Evolutionary conservation across 1,140 invertebrate species (phyloP), one percentile per base, ranked within the genome.

Genomic region (Eumaeus atala): DNA sequence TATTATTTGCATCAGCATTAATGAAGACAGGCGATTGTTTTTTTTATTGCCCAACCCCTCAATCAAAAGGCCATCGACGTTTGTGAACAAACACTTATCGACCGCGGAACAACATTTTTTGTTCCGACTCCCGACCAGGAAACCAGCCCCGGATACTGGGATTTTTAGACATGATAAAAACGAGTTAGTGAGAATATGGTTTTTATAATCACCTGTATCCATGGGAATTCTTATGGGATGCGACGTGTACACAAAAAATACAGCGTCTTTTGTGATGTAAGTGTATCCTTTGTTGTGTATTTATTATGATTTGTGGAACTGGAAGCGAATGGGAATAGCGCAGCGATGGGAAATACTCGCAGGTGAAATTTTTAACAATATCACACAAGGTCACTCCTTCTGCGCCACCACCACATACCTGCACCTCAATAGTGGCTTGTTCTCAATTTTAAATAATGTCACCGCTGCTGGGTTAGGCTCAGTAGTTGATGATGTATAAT

Each of bases 181-280:
- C 74, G 67, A 74, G 70, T 74, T 77, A 67, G 54, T 64, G 58
- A 67, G 68, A 68, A 62, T 33, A 37, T 53, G 59, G 64, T 78
- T 81, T 83, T 83, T 83, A 58, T 80, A 71, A 50, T 51, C 79
- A 83, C 79, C 79, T 83, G 79, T 83, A 64, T 68, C 56, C 64
- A 66, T 80, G 77, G 63, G 79, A 78, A 77, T 63, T 61, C 53
- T 48, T 28, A 28, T 28, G 21, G 35, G 37, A 59, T 51, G 54
- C 62, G 61, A 47, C 61, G 54, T 56, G 58, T 42, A 48, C 42
- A 65, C 67, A 69, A 70, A 74, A 60, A 65, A 63, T 53, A 44
- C 49, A 62, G 54, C 62, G 70, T 58, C 66, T 74, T 62, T 50
- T 48, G 18, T 38, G 35, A 48, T 28, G 21, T 28, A 28, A 28